Evolutionary conservation across 2,113 vertebrate species (phyloP).

Genomic region (Malurus cyaneus): DNA sequence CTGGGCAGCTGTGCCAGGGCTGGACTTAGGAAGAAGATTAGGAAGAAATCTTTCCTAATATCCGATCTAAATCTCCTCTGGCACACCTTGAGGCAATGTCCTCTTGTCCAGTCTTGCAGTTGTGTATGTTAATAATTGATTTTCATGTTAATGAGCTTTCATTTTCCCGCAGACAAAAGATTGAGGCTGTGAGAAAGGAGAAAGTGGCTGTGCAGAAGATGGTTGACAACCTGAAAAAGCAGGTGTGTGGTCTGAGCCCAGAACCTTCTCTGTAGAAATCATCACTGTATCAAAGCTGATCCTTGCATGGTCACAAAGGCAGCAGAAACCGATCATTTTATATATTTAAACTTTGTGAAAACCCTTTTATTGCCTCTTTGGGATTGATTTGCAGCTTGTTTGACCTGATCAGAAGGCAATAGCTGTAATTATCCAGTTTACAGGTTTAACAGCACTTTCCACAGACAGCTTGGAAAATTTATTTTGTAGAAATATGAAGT

Average conservation of each 20-base stretch:
- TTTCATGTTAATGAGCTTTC: background rate
- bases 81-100: background rate
- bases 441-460: background rate
- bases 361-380: background rate
- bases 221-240: conserved; percentile 82
- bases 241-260: conserved; percentile 70
- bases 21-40: too few relatives aligned
- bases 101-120: background rate
- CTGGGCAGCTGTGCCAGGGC: background rate
- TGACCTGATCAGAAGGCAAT: background rate
- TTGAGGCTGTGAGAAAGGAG: conserved; percentile 82
- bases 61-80: background rate
- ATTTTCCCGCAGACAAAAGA: conserved; percentile 75
- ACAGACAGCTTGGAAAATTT: background rate
- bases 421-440: background rate
- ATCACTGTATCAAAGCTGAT: background rate
- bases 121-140: background rate
- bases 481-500: background rate
- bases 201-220: conserved; percentile 80
- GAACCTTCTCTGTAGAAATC: background rate
- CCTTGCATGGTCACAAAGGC: background rate
- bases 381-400: background rate
- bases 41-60: background rate
- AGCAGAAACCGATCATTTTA: background rate
- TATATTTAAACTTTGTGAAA: background rate